Conservation (phyloP, 1,140 invertebrate genomes). For the Metopolophium dirhodum region DNA sequence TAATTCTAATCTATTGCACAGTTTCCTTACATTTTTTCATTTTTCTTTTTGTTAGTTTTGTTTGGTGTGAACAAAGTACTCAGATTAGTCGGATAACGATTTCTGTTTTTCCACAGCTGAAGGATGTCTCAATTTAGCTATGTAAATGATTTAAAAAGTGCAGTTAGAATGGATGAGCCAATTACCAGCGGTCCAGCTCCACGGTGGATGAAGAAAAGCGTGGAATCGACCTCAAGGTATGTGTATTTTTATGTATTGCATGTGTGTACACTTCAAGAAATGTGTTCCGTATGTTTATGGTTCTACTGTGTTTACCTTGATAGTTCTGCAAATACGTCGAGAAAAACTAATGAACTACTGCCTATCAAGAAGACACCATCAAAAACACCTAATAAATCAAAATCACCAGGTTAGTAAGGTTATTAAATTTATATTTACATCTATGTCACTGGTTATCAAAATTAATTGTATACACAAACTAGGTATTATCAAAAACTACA, state of each 20-base stretch:
- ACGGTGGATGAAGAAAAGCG: conserved; percentile 77
- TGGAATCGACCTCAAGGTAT: conserved; percentile 44
- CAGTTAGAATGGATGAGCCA: conserved; percentile 77
- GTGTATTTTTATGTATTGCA: neutral
- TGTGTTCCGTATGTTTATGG: neutral
- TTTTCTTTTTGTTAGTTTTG: neutral
- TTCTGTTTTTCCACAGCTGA: neutral
- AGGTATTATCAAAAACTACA: neutral
- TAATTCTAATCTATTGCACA: neutral
- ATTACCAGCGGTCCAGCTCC: conserved; percentile 78
- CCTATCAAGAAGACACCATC: conserved; percentile 67
- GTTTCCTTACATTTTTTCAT: neutral
- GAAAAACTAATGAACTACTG: conserved; percentile 36
- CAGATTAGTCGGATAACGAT: neutral
- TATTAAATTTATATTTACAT: neutral
- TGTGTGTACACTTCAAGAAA: neutral
- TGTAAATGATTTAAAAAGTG: conserved; percentile 78
- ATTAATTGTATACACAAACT: neutral
- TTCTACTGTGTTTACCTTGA: neutral
- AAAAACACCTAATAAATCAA: conserved; percentile 69
- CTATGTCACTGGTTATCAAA: conserved; percentile 25
- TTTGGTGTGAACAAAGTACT: neutral
- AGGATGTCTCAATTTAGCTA: conserved; percentile 81
- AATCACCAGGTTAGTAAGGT: conserved; percentile 68
- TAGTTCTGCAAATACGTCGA: conserved; percentile 28